Evolutionary conservation across 1,140 invertebrate genomes (phyloP).

Genomic region (Melitaea cinxia): DNA sequence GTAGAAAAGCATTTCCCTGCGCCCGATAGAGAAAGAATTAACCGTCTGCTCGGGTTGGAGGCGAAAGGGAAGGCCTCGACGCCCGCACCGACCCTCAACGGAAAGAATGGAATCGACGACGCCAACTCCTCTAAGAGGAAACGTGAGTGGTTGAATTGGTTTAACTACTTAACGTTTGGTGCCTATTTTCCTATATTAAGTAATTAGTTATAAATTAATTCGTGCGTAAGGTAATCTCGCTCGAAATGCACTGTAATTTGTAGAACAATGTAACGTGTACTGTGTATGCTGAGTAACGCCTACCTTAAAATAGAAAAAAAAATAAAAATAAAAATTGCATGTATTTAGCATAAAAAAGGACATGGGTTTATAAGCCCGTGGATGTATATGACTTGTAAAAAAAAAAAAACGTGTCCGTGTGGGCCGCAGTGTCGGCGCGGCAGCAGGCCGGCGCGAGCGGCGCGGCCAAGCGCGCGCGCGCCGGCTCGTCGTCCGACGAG

Average conservation of each 20-base stretch:
- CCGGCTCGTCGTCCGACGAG: conserved; percentile 85
- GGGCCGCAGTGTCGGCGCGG: conserved; percentile 78
- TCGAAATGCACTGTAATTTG: no score
- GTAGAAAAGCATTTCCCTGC: conserved; percentile 99
- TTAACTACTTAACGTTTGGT: background rate
- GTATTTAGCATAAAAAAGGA: no score
- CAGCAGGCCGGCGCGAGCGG: conserved; percentile 87
- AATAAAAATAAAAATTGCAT: no score
- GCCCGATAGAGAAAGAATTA: conserved; percentile 93
- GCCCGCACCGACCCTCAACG: conserved; percentile 81
- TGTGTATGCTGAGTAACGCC: no score
- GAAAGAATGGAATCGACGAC: conserved; percentile 74
- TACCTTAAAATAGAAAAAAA: no score
- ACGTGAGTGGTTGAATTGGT: conserved; percentile 45
- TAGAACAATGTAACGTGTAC: no score
- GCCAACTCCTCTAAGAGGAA: conserved; percentile 66
- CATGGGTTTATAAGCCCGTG: no score
- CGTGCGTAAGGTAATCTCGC: no score
- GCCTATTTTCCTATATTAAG: background rate
- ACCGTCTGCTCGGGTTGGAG: conserved; percentile 90
- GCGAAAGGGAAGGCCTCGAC: conserved; percentile 62
- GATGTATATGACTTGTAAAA: no score
- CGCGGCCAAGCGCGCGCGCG: conserved; percentile 85
- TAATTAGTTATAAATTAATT: no score
- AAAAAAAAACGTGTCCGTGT: no score